phyloP scores from a whole-genome alignment of 2,113 vertebrate species.

The Pica pica region DNA sequence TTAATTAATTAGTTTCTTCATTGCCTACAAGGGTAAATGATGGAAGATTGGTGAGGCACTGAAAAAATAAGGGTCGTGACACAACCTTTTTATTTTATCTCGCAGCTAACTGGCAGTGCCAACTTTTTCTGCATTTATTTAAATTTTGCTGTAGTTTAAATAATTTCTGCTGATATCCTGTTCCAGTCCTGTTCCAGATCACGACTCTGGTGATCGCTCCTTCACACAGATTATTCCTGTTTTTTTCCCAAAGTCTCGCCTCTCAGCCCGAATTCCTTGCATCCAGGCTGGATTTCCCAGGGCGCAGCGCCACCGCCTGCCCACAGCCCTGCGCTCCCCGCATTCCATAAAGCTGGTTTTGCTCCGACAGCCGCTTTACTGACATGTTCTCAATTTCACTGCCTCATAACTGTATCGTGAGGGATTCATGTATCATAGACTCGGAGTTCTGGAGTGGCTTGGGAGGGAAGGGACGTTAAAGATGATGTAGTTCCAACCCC shows the following conservation, averaged over 20 bases:
- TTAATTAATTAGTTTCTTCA: neutral
- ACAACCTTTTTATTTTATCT: neutral
- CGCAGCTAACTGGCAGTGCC: neutral
- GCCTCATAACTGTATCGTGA: fast-evolving
- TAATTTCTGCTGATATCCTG: neutral
- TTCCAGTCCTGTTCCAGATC: neutral
- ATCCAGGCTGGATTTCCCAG: neutral
- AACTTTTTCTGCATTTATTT: neutral
- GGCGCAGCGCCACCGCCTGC: slow-evolving; percentile 32
- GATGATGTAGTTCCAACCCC: neutral
- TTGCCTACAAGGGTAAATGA: neutral
- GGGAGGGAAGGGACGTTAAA: neutral
- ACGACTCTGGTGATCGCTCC: too few relatives aligned
- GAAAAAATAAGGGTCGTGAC: neutral
- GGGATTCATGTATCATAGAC: fast-evolving
- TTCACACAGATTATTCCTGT: neutral
- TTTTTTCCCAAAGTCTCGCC: fast-evolving
- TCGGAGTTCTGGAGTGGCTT: neutral
- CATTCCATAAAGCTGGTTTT: fast-evolving
- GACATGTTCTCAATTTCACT: fast-evolving
- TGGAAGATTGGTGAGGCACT: neutral
- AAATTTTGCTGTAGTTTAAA: neutral
- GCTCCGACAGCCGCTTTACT: fast-evolving
- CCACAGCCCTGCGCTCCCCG: fast-evolving
- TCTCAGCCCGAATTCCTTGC: fast-evolving